Evolutionary conservation across 2,113 vertebrate species (phyloP).

Genomic region (Cacatua alba): DNA sequence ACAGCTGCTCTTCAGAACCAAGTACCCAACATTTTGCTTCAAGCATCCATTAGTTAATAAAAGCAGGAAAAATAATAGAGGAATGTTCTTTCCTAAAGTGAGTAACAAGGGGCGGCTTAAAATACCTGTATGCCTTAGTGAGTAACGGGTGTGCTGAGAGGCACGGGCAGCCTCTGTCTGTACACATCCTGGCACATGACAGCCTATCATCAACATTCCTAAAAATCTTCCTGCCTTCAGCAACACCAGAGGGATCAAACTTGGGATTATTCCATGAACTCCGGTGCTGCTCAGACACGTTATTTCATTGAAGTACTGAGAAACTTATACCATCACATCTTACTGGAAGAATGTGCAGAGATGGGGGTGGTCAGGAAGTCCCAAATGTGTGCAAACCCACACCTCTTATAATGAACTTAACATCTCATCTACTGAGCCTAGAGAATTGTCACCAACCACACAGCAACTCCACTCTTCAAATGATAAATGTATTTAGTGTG

Average conservation of each 20-base stretch:
- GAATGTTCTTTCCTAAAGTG: background rate
- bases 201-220: background rate
- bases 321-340: background rate
- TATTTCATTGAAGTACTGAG: background rate
- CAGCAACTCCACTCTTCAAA: background rate
- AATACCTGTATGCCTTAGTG: background rate
- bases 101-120: background rate
- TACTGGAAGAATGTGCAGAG: background rate
- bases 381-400: background rate
- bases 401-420: background rate
- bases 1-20: background rate
- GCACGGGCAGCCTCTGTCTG: background rate
- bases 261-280: background rate
- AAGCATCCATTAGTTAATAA: background rate
- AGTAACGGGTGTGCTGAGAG: background rate
- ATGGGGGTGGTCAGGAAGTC: background rate
- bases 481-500: background rate
- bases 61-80: background rate
- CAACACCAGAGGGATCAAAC: background rate
- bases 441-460: background rate
- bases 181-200: background rate
- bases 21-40: background rate
- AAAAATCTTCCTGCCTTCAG: background rate
- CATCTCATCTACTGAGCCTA: background rate
- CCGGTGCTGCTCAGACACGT: background rate